Evolutionary conservation across 2,888 invertebrate genomes (phyloP).

Genomic region (Polymixis lichenea): DNA sequence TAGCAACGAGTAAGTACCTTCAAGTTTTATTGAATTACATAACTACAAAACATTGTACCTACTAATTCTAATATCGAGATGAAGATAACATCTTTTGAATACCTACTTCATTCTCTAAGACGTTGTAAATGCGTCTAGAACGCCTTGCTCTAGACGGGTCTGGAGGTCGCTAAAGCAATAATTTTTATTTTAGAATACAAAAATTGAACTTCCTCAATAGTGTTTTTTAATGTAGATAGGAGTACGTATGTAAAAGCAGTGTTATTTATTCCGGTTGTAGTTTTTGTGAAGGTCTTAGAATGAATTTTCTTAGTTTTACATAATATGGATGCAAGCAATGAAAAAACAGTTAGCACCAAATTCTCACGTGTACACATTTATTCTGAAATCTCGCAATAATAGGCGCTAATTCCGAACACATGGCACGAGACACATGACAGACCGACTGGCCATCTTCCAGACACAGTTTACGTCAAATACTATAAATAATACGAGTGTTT

Average conservation of each 20-base stretch:
- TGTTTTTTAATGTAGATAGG: background rate
- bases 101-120: background rate
- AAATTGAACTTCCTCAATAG: slow-evolving; percentile 24
- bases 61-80: background rate
- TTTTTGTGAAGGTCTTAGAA: too few relatives aligned
- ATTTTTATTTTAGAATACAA: slow-evolving; percentile 41
- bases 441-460: slow-evolving; percentile 78
- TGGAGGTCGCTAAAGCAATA: slow-evolving; percentile 48
- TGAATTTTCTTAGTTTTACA: too few relatives aligned
- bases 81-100: background rate
- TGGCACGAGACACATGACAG: slow-evolving; percentile 54
- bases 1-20: too few relatives aligned
- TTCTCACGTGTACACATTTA: slow-evolving; percentile 16
- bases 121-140: slow-evolving; percentile 17
- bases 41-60: background rate
- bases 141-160: slow-evolving; percentile 42
- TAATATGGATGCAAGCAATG: too few relatives aligned
- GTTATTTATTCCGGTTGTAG: slow-evolving; percentile 32
- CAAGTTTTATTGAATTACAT: too few relatives aligned
- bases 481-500: slow-evolving; percentile 81
- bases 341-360: slow-evolving; percentile 34
- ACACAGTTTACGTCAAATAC: slow-evolving; percentile 77
- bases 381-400: slow-evolving; percentile 42
- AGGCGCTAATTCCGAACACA: slow-evolving; percentile 53
- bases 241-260: background rate